These are phyloP conservation scores for Coccyzus lansbergi DNA, from an alignment of 2,797 vertebrate genomes.

Conservation along the genomic window DNA sequence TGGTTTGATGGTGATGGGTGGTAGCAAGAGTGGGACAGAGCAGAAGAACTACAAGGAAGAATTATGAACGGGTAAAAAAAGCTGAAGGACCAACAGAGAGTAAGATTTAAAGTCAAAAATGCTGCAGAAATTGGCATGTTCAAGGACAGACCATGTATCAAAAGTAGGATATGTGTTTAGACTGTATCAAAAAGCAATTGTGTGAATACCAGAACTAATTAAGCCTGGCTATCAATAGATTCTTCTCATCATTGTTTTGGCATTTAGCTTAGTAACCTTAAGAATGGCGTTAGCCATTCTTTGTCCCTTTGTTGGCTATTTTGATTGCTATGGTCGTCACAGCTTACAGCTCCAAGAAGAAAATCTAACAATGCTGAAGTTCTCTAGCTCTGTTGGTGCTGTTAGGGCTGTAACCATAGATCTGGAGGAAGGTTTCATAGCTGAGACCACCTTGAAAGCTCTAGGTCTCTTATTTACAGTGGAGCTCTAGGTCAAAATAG, in stretches of 20 bases:
- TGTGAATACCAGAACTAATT: background rate
- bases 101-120: background rate
- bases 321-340: background rate
- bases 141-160: background rate
- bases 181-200: background rate
- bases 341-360: background rate
- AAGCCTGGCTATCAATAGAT: background rate
- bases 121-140: background rate
- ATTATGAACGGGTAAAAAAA: background rate
- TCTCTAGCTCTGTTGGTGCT: background rate
- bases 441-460: background rate
- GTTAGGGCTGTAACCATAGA: background rate
- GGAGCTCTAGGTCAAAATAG: background rate
- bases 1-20: background rate
- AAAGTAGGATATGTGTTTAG: background rate
- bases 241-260: background rate
- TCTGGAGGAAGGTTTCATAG: background rate
- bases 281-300: background rate
- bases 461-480: background rate
- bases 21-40: background rate
- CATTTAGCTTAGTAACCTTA: background rate
- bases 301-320: background rate
- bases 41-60: background rate
- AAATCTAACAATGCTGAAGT: background rate
- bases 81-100: background rate